Conservation (phyloP, 2,797 vertebrate genomes). For the Hyperoplus lanceolatus region DNA sequence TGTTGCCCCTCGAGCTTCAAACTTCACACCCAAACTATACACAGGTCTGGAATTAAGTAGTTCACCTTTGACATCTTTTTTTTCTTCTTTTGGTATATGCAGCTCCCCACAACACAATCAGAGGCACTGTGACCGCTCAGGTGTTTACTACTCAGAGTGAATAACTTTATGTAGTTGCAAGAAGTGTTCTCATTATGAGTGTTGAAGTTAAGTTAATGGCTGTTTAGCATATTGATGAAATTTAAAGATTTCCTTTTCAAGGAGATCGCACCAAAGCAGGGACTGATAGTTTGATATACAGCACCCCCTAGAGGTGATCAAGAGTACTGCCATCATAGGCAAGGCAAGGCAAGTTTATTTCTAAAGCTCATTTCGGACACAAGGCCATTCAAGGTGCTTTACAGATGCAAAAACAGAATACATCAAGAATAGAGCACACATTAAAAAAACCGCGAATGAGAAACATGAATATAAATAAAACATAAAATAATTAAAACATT, state of each 20-base stretch:
- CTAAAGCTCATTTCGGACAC: too few relatives aligned
- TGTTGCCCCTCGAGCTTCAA: conserved; percentile 8
- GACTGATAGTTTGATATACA: conserved; percentile 55
- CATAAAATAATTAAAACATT: too few relatives aligned
- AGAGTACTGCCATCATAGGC: neutral
- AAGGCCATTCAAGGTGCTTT: too few relatives aligned
- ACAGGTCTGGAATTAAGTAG: neutral
- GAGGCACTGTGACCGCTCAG: conserved; percentile 28
- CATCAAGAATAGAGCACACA: too few relatives aligned
- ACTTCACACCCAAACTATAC: conserved; percentile 2
- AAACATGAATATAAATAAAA: too few relatives aligned
- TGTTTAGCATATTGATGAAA: conserved; percentile 24
- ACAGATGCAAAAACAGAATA: too few relatives aligned
- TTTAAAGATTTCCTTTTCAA: conserved; percentile 32
- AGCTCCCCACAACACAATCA: conserved; percentile 19
- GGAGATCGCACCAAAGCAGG: neutral
- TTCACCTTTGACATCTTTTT: conserved; percentile 21
- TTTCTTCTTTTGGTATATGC: conserved; percentile 2
- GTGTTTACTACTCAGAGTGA: conserved; percentile 32
- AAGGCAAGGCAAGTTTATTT: too few relatives aligned
- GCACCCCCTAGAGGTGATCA: conserved; percentile 53
- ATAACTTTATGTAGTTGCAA: conserved; percentile 45
- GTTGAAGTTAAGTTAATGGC: conserved; percentile 21
- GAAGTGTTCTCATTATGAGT: conserved; percentile 41
- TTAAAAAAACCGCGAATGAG: too few relatives aligned